Percentiles rank a stretch among this genome's conserved stretches.
phyloP scores from a whole-genome alignment of 92 coral and sea anemone species.

The Micromussa lordhowensis region DNA sequence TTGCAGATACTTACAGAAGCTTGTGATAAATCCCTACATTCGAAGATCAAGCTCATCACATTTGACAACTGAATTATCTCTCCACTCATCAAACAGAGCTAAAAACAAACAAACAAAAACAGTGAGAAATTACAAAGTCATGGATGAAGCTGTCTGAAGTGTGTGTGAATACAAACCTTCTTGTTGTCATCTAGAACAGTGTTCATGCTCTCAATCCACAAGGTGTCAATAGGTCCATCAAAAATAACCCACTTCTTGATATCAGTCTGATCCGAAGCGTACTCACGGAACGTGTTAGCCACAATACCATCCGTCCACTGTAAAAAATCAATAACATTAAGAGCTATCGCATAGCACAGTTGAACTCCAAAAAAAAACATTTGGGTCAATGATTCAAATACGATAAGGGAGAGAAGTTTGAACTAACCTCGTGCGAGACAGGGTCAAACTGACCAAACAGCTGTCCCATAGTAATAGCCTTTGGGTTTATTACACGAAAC shows the following conservation, averaged over 20 bases:
- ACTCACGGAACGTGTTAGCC: constrained; percentile 99
- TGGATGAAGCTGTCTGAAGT: neutral
- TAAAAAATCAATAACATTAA: neutral
- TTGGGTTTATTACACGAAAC: constrained; percentile 97
- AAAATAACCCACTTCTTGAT: constrained; percentile 98
- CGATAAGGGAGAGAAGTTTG: neutral
- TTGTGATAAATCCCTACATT: constrained; percentile 96
- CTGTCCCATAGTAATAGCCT: constrained; percentile 99
- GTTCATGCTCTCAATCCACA: constrained; percentile 99
- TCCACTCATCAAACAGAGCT: constrained; percentile 99
- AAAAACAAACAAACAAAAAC: neutral
- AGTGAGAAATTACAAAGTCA: neutral
- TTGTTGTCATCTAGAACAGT: constrained; percentile 98
- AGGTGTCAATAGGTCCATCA: constrained; percentile 99
- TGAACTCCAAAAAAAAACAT: neutral
- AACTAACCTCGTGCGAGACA: constrained; percentile 94
- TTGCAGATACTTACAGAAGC: constrained; percentile 88
- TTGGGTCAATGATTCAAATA: neutral
- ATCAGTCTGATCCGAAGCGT: constrained; percentile 97
- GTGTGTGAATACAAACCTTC: constrained; percentile 68
- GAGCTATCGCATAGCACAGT: neutral
- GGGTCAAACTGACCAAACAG: constrained; percentile 99
- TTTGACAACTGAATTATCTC: constrained; percentile 98
- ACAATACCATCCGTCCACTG: constrained; percentile 99
- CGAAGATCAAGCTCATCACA: constrained; percentile 98